Evolutionary conservation across 1,140 invertebrate species (phyloP).

Genomic region (Drosophila pseudoobscura): DNA sequence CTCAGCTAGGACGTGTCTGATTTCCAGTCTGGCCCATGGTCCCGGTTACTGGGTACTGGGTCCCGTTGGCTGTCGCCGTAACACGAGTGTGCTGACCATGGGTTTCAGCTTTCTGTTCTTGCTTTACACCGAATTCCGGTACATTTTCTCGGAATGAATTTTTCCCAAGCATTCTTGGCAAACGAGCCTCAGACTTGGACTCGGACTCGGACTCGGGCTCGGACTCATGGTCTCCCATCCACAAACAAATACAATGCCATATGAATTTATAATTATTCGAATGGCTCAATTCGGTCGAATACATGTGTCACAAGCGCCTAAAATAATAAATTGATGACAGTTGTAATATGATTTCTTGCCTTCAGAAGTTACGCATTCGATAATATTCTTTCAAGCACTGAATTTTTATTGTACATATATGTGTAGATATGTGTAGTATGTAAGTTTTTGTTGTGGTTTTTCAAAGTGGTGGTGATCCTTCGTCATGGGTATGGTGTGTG

Average conservation of each 20-base stretch:
- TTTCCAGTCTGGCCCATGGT: slow-evolving; percentile 53
- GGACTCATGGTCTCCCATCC: not conserved
- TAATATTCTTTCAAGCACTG: too few species aligned
- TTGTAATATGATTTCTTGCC: too few species aligned
- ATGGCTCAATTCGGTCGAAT: slow-evolving; percentile 11
- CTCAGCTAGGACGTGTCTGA: slow-evolving; percentile 54
- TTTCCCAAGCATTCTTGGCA: slow-evolving; percentile 74
- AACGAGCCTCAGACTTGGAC: slow-evolving; percentile 29
- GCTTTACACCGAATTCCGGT: slow-evolving; percentile 80
- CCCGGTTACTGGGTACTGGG: slow-evolving; percentile 23
- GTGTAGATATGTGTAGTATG: too few species aligned
- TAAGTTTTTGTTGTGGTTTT: not conserved
- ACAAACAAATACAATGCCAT: too few species aligned
- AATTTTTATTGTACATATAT: too few species aligned
- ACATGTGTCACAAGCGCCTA: slow-evolving; percentile 29
- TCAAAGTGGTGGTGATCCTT: too few species aligned
- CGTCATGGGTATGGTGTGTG: slow-evolving; percentile 23
- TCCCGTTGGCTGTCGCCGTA: slow-evolving; percentile 52
- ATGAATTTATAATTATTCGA: slow-evolving; percentile 30
- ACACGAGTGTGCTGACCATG: slow-evolving; percentile 47
- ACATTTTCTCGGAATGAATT: slow-evolving; percentile 80
- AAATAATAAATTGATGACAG: too few species aligned
- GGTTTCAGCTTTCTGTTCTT: slow-evolving; percentile 43
- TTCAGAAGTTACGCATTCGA: too few species aligned
- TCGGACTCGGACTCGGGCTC: too few species aligned